Evolutionary conservation across 2,797 vertebrate species (phyloP), one percentile per base, ranked within the genome.

Genomic region (Phoebastria nigripes): DNA sequence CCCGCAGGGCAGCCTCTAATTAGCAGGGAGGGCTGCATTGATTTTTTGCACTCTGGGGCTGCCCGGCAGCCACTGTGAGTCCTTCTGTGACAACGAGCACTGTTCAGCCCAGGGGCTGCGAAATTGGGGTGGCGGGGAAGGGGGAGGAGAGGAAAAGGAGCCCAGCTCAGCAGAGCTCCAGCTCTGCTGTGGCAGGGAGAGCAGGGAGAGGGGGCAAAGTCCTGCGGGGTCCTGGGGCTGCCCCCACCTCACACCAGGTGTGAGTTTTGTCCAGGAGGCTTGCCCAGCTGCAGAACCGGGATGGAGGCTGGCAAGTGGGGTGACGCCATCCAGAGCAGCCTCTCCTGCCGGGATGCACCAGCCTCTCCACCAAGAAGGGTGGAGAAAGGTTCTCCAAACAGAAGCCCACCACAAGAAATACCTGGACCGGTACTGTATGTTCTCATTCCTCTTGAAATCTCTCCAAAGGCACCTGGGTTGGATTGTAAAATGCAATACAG

Each of bases 171-270:
- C 35, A 58, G 8, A 62, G 21, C 44, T 54, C 17, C 0, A 0
- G 8, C 9, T 85, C n/a, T 35, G 39, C 15, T 39, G 18, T 18
- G 41, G 5, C n/a, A 46, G 12, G 44, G 31, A 47, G 9, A 51
- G 21, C 22, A 41, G 26, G 20, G 51, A 78, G 42, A 51, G 26
- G 22, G 11, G 16, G 6, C 8, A 66, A 62, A n/a, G 24, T 73
- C 37, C 61, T 39, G 17, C 0, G 0, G 39, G 31, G 46, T 25
- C 39, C 46, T 42, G 28, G 12, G 26, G 24, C n/a, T 63, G 29
- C 22, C n/a, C 21, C 20, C 1, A 2, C 12, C 15, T 41, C n/a
- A 20, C 0, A 0, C 15, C 35, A 33, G 21, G 33, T 0, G 0
- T 70, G 15, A 5, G 8, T n/a, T 42, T 41, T 81, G 42, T 63